phyloP scores from a whole-genome alignment of 2,888 invertebrate genomes.

The Cryptocheilus praepositus region DNA sequence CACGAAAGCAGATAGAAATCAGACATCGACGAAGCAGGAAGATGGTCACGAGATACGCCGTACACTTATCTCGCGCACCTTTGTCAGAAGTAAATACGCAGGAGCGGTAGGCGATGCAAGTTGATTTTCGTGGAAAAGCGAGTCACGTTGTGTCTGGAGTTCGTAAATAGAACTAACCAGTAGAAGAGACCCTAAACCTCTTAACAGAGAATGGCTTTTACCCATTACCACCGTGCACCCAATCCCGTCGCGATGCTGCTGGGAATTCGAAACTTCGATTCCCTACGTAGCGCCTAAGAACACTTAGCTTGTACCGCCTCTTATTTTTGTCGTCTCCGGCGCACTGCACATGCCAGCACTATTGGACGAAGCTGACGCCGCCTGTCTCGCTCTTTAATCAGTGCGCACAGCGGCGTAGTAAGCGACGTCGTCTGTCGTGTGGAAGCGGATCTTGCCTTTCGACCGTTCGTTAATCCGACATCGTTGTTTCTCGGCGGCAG shows the following conservation, averaged over 20 bases:
- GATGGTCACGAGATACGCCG: too few relatives aligned
- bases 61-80: too few relatives aligned
- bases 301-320: slow-evolving; percentile 54
- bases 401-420: too few relatives aligned
- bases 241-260: slow-evolving; percentile 7
- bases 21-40: not conserved
- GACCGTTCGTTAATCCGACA: too few relatives aligned
- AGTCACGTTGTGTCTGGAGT: slow-evolving; percentile 32
- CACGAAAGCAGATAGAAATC: too few relatives aligned
- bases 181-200: slow-evolving; percentile 27
- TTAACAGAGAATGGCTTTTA: slow-evolving; percentile 20
- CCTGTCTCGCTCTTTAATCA: too few relatives aligned
- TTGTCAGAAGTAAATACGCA: too few relatives aligned
- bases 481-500: too few relatives aligned
- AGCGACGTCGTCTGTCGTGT: too few relatives aligned
- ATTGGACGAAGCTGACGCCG: too few relatives aligned
- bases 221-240: slow-evolving; percentile 26
- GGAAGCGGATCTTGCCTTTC: too few relatives aligned
- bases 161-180: slow-evolving; percentile 28
- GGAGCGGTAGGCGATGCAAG: not conserved
- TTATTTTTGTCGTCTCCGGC: not conserved
- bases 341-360: too few relatives aligned
- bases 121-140: slow-evolving; percentile 21
- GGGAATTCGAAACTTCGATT: slow-evolving; percentile 51
- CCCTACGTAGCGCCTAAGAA: slow-evolving; percentile 42